Base-by-base conservation (phyloP, 1,140 invertebrate species). In the Pomacea maculata region DNA sequence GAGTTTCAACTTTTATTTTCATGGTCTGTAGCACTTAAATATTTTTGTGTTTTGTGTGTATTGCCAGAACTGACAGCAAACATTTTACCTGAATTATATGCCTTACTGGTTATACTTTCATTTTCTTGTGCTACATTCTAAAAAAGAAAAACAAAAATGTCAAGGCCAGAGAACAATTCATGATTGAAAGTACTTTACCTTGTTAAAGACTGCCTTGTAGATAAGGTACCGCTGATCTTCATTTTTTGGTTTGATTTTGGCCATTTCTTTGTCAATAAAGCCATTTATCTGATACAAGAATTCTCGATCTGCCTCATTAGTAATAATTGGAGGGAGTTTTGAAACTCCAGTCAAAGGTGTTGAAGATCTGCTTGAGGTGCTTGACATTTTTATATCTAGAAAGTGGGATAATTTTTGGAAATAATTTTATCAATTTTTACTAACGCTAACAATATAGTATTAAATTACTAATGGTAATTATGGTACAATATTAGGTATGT, bases 171-270 rank as follows among this genome's bases (percentile, higher is more conserved):
- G 1, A 77, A 17, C 34, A 29, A 21, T 67, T 4, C 25, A 67
- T 67, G 17, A 2, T 45, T 45, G 34, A 45, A 45, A 19, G 34
- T 52, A 64, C 75, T 75, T 45, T 85, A 91, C 89, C 86, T 85
- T 90, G 75, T 89, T 88, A 82, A 91, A 91, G 14, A 87, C 89
- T 70, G 85, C 86, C 80, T 88, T 89, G 83, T 89, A 88, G 10
- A 91, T 84, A 14, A 88, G 84, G 82, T 90, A 91, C 73, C 87
- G 80, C 75, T 90, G 90, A 64, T 91, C 89, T 80, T 85, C 86
- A 86, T 90, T 86, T 63, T 81, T 72, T 14, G 75, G 21, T 68
- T 89, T 82, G 21, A 90, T 82, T 80, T 88, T 86, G 19, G 67
- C 74, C 68, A 90, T 72, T 82, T 91, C 90, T 45, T 82, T 29